Percentiles rank a stretch among this genome's conserved stretches.
Evolutionary conservation across 1,140 invertebrate species (phyloP).

Genomic region (Anoplolepis gracilipes): DNA sequence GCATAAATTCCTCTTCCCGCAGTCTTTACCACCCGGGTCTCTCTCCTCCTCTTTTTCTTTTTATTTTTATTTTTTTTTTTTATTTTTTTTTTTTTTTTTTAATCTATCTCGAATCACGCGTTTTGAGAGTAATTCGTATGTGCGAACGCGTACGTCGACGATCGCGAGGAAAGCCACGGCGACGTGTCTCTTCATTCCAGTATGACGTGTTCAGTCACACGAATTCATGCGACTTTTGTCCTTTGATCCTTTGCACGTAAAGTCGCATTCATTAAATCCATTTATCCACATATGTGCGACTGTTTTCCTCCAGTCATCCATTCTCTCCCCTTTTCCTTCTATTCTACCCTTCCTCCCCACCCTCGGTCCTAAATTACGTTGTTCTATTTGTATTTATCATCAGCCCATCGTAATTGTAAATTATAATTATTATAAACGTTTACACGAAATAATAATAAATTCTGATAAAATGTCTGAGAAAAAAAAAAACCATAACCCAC

Average conservation of each 20-base stretch:
- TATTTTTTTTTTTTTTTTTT: background rate
- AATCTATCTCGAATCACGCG: background rate
- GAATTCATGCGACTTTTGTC: constrained; percentile 14
- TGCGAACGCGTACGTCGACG: background rate
- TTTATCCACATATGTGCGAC: background rate
- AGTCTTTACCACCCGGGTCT: background rate
- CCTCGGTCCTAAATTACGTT: constrained; percentile 70
- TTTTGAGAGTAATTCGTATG: background rate
- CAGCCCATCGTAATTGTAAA: constrained; percentile 86
- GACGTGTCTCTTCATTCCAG: constrained; percentile 24
- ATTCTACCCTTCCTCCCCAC: constrained; percentile 6
- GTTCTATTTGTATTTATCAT: constrained; percentile 86
- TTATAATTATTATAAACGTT: constrained; percentile 87
- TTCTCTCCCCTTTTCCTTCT: background rate
- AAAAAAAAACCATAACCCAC: constrained; percentile 76
- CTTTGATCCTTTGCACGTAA: background rate
- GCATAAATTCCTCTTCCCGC: background rate
- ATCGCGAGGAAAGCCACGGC: constrained; percentile 10
- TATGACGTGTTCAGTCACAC: background rate
- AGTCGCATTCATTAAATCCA: background rate
- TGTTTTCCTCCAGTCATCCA: background rate
- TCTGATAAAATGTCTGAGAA: constrained; percentile 85
- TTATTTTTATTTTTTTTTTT: background rate
- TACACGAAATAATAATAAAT: constrained; percentile 87
- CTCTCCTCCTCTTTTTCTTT: background rate